These are phyloP conservation scores for Listronotus bonariensis DNA, from an alignment of 1,140 invertebrate genomes.

Conservation along the genomic window DNA sequence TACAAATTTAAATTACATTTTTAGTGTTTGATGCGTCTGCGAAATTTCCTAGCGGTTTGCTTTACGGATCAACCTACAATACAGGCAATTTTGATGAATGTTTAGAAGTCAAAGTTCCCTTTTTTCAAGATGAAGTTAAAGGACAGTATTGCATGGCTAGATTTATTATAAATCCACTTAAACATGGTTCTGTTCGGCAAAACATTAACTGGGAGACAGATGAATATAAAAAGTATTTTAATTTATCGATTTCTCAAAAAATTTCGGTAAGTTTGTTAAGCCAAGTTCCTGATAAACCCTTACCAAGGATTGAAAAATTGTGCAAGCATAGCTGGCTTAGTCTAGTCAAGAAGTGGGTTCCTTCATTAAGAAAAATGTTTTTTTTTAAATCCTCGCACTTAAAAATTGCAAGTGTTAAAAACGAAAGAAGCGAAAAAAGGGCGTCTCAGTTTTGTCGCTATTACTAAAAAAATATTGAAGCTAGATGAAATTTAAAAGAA, in stretches of 20 bases:
- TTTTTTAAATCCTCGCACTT: too few relatives aligned
- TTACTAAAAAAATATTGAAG: too few relatives aligned
- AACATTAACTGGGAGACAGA: conserved; percentile 5
- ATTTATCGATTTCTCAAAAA: conserved; percentile 33
- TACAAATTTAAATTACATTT: not conserved
- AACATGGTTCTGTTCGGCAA: not conserved
- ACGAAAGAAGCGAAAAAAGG: too few relatives aligned
- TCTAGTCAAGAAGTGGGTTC: too few relatives aligned
- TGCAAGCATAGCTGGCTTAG: too few relatives aligned
- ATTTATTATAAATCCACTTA: conserved; percentile 30
- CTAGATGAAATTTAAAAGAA: too few relatives aligned
- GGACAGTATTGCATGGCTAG: conserved; percentile 36
- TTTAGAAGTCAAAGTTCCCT: conserved; percentile 24
- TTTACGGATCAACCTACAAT: conserved; percentile 36
- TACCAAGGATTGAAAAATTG: too few relatives aligned
- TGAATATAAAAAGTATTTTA: conserved; percentile 24
- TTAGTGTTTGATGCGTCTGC: conserved; percentile 40
- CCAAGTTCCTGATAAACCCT: too few relatives aligned
- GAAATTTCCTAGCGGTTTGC: conserved; percentile 40
- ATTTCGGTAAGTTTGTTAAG: conserved; percentile 37
- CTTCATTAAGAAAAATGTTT: too few relatives aligned
- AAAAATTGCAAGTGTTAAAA: too few relatives aligned
- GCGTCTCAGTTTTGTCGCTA: too few relatives aligned
- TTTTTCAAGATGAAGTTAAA: conserved; percentile 17
- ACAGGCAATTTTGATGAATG: conserved; percentile 42